Conservation (phyloP, 2,797 vertebrate species). For the Pithecia hirsuta region DNA sequence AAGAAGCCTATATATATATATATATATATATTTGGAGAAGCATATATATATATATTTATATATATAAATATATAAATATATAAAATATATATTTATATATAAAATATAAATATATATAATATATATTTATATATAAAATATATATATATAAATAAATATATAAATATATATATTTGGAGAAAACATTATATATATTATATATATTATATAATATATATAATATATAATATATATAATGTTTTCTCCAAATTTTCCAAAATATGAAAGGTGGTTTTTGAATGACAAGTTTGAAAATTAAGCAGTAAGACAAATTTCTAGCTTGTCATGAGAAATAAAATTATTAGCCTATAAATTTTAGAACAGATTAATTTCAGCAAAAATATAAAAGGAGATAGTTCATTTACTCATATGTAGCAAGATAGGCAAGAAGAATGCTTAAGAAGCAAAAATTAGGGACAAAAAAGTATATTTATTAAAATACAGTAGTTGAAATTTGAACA, state of each 20-base stretch:
- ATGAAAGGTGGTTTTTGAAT: background rate
- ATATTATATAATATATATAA: too few species aligned
- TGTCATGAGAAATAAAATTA: background rate
- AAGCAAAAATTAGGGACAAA: background rate
- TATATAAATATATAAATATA: too few species aligned
- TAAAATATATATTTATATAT: too few species aligned
- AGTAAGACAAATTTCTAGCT: background rate
- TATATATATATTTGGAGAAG: too few species aligned
- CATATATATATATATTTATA: background rate
- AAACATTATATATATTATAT: too few species aligned
- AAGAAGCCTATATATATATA: background rate
- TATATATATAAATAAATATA: too few species aligned
- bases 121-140: too few species aligned
- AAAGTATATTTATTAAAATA: background rate
- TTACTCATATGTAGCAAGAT: background rate
- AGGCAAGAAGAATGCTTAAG: background rate
- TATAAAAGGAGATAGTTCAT: background rate
- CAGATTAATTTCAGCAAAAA: background rate
- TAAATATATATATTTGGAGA: too few species aligned
- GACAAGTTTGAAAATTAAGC: background rate
- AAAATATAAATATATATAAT: too few species aligned
- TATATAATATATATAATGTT: background rate
- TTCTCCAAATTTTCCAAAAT: background rate
- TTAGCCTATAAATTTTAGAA: background rate
- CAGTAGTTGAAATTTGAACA: background rate